Evolutionary conservation across 2,888 invertebrate species (phyloP), one percentile per base, ranked within the genome.

Genomic region (Cerceris rybyensis): DNA sequence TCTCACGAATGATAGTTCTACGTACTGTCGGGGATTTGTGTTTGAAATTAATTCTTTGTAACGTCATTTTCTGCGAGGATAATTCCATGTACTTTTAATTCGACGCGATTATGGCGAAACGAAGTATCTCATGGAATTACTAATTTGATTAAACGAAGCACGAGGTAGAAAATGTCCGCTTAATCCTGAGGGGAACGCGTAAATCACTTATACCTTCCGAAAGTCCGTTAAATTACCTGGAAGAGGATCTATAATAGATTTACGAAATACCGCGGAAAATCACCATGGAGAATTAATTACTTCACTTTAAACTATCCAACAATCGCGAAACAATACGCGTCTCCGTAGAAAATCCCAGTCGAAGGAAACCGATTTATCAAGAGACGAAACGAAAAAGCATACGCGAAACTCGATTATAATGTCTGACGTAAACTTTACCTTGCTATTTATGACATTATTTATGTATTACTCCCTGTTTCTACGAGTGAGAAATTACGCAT

Each of bases 191-290:
- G 67, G 11, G 71, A 66, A 41, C 60, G 57, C 65, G 55, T 67
- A 72, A 75, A 67, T 75, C 72, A 75, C 67, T 75, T 67, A 63
- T 52, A 75, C 75, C 58, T 67, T 50, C 58, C 6, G 67, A 67
- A 72, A 75, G 75, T 71, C 49, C 16, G 61, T 61, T 65, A 66
- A 75, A 75, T 68, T 75, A 67, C 43, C 14, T 43, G 72, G 72
- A 63, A 72, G 63, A 52, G 67, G 50, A 6, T 42, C 55, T 11
- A 59, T 42, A 64, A 57, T 42, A 16, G 57, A 11, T 67, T 72
- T 67, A 67, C 67, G 72, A 75, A 75, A 72, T 67, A 67, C 61
- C 41, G 0, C 39, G 58, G 58, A 41, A 39, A 49, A 46, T 16
- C 14, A 46, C 43, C 13, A 55, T 66, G 66, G 66, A 71, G 61